phyloP scores from a whole-genome alignment of 1,140 invertebrate species.

The Dendrolimus kikuchii region DNA sequence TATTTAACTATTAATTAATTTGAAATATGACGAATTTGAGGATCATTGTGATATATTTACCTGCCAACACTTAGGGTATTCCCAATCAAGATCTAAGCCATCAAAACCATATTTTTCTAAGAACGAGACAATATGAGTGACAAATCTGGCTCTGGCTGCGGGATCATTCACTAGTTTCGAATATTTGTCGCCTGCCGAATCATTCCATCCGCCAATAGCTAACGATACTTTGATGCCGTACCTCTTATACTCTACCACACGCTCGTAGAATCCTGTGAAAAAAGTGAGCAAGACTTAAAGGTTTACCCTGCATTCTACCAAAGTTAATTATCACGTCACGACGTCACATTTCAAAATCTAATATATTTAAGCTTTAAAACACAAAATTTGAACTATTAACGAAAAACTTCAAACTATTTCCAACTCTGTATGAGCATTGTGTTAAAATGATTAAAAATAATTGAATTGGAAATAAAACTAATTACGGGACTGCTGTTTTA shows the following conservation, averaged over 20 bases:
- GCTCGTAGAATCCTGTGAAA: constrained; percentile 83
- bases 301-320: neutral
- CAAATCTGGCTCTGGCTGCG: constrained; percentile 79
- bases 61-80: constrained; percentile 93
- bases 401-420: too few species aligned
- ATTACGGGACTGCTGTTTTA: too few species aligned
- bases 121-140: constrained; percentile 82
- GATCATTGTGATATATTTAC: constrained; percentile 41
- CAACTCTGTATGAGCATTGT: too few species aligned
- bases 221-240: constrained; percentile 88
- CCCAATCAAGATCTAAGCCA: constrained; percentile 92
- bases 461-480: too few species aligned
- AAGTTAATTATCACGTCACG: too few species aligned
- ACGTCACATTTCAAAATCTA: neutral
- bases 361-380: neutral
- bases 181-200: constrained; percentile 89
- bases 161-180: constrained; percentile 85
- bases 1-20: too few species aligned
- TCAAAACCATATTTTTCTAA: constrained; percentile 89
- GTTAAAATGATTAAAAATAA: too few species aligned
- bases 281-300: constrained; percentile 3
- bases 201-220: constrained; percentile 92
- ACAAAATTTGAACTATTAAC: too few species aligned
- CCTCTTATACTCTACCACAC: constrained; percentile 84
- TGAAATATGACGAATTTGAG: too few species aligned